Base-by-base conservation (phyloP, 1,140 invertebrate genomes). In the Teleogryllus occipitalis region DNA sequence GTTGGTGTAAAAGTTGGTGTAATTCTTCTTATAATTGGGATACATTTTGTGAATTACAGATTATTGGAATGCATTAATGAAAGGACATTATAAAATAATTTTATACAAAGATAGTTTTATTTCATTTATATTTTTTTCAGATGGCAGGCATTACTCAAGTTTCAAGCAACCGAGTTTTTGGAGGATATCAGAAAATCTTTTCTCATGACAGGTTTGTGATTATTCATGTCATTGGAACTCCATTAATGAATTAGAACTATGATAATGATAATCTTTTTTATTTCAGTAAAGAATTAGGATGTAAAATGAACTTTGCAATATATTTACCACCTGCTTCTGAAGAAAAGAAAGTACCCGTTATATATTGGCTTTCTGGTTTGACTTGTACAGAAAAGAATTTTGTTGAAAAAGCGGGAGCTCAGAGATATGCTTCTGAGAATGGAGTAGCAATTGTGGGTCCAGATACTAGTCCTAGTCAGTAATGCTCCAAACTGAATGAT, bases 341-440 rank as follows among this genome's bases (percentile, higher is more conserved):
- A 79, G 87, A 89, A 77, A 88, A 88, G 18, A 86, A 87, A 83
- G 86, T 94, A 39, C 96, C 97, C 49, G 94, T 97, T 8, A 89
- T 99, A 7, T 98, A 97, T 85, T 99, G 94, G 89, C 88, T 99
- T 0, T 98, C 97, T 76, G 97, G 97, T 14, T 87, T 99, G 8
- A 97, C 95, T 0, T 99, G 98, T 85, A 98, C 92, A 47, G 98
- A 99, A 86, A 92, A 96, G 83, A 99, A 99, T 88, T 98, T 99
- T 85, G 94, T 98, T 77, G 92, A 95, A 77, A 99, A 99, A 88
- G 91, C 96, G 76, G 97, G 97, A 65, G 93, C 94, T 82, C 98
- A 99, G 88, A 90, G 90, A 86, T 92, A 92, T 84, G 97, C 97
- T 76, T 89, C 95, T 46, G 87, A 97, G 84, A 88, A 95, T 85